A percentile compares a stretch with the other conserved stretches of the same genome.
Conservation (phyloP, 1,140 invertebrate species). For the Epicauta chinensis region DNA sequence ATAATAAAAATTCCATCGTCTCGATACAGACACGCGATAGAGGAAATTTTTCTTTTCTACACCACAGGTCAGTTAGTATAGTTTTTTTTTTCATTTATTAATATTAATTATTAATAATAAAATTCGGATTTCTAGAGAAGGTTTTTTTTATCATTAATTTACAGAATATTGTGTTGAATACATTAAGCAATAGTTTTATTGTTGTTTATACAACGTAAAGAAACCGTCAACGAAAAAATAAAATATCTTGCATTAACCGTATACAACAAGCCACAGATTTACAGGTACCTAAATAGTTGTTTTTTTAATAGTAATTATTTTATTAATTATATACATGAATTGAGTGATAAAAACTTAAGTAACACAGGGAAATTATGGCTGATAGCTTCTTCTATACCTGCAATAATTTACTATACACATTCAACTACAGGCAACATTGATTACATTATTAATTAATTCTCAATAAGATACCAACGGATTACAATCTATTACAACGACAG, state of each 20-base stretch:
- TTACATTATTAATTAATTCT: slow-evolving; percentile 27
- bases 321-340: slow-evolving; percentile 20
- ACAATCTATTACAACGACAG: slow-evolving; percentile 40
- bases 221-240: slow-evolving; percentile 18
- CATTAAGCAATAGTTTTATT: slow-evolving; percentile 30
- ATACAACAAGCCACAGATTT: slow-evolving; percentile 40
- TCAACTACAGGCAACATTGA: slow-evolving; percentile 43
- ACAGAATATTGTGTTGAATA: slow-evolving; percentile 33
- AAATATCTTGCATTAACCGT: slow-evolving; percentile 30
- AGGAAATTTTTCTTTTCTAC: slow-evolving; percentile 18
- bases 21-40: slow-evolving; percentile 15
- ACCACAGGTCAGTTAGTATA: slow-evolving; percentile 22
- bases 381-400: slow-evolving; percentile 29
- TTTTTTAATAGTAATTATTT: slow-evolving; percentile 1
- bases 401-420: slow-evolving; percentile 44
- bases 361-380: slow-evolving; percentile 33
- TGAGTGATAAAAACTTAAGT: slow-evolving; percentile 20
- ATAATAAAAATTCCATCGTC: slow-evolving; percentile 15
- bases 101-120: slow-evolving; percentile 29
- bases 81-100: slow-evolving; percentile 5
- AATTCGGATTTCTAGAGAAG: slow-evolving; percentile 45
- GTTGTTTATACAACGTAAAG: slow-evolving; percentile 15
- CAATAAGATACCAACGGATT: slow-evolving; percentile 38
- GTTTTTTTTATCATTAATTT: slow-evolving; percentile 33
- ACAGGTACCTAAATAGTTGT: slow-evolving; percentile 38